Base-by-base conservation (phyloP, 2,797 vertebrate species). In the Numenius phaeopus region DNA sequence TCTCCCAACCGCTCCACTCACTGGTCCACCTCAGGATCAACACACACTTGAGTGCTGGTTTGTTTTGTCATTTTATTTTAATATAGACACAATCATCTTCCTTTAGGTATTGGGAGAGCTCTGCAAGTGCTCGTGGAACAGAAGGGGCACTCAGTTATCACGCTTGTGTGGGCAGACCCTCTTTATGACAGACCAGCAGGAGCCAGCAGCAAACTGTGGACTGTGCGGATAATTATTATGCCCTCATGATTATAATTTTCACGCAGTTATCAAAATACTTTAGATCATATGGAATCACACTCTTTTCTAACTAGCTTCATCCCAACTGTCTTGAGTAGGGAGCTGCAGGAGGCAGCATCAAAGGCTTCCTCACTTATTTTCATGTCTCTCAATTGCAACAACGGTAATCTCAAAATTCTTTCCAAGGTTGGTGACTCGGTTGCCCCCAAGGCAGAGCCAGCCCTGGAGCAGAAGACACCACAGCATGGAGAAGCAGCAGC, bases 271-370 rank as follows among this genome's bases (percentile, higher is more conserved):
- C 90, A 89, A 93, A 95, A 95, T 82, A 92, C 71, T 94, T 92
- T 7, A 82, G 86, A 90, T 92, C 88, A 82, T 72, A 90, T 8
- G 66, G 58, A 93, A 90, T 84, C 85, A 79, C 40, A 83, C 89
- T 82, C 72, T 90, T 75, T 86, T 76, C 75, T 87, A 84, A 89
- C 67, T 84, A 95, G 58, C 62, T 90, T 84, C 84, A 85, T 78
- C 62, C 39, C 55, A 70, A 19, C 69, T 66, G 27, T 66, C 86
- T 90, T 37, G 64, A 86, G 55, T 13, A 82, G 30, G 22, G 71
- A 94, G 66, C 90, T 89, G 83, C 62, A 87, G 86, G 78, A 96
- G 87, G 81, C 66, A 93, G 81, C 83, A 95, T 96, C 93, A 92
- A 97, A 95, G 89, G 59, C 55, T 91, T 90, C 71, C 83, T 93